Evolutionary conservation across 2,797 vertebrate genomes (phyloP).

Genomic region (Novumbra hubbsi): DNA sequence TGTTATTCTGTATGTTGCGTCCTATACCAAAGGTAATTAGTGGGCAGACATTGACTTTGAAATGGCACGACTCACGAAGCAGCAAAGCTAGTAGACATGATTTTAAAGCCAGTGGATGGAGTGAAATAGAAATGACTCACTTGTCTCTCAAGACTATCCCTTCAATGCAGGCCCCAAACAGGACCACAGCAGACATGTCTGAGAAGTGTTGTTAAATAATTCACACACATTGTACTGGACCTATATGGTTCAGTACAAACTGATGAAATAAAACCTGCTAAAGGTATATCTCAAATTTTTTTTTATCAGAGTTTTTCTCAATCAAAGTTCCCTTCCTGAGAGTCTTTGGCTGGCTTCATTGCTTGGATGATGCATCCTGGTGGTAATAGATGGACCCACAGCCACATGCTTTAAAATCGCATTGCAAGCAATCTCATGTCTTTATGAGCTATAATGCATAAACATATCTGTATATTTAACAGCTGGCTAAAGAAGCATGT

Average conservation of each 20-base stretch:
- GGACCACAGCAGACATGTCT: slow-evolving; percentile 86
- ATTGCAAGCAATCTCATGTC: too few species aligned
- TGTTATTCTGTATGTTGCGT: neutral
- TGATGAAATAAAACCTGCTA: too few species aligned
- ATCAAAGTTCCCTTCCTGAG: too few species aligned
- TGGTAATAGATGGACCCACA: too few species aligned
- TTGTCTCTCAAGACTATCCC: slow-evolving; percentile 93
- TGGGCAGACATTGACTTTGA: neutral
- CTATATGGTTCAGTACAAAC: neutral
- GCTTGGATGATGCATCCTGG: too few species aligned
- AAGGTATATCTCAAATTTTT: too few species aligned
- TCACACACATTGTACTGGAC: neutral
- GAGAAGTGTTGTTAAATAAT: slow-evolving; percentile 55
- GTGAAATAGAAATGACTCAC: slow-evolving; percentile 71
- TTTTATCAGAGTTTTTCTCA: too few species aligned
- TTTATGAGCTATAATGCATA: too few species aligned
- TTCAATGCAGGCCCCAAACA: slow-evolving; percentile 96
- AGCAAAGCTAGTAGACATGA: neutral
- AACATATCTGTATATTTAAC: too few species aligned
- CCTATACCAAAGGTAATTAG: neutral
- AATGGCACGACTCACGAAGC: neutral
- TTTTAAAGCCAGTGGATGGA: neutral
- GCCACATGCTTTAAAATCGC: too few species aligned
- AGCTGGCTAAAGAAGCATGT: too few species aligned
- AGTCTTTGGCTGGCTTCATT: too few species aligned